Evolutionary conservation across 2,113 vertebrate genomes (phyloP).

Genomic region (Pelvicachromis taeniatus): DNA sequence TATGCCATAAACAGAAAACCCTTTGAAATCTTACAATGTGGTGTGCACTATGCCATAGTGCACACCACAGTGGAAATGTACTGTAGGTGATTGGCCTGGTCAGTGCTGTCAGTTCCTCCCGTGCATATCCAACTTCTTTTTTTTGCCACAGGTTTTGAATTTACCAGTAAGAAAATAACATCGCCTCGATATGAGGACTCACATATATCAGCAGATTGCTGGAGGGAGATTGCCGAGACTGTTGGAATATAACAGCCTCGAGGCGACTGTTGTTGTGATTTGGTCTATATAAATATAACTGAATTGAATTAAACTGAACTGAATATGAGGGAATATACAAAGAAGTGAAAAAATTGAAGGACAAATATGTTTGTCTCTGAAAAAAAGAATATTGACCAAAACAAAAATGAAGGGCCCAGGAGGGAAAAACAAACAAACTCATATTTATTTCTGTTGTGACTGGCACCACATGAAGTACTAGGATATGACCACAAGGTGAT

Average conservation of each 20-base stretch:
- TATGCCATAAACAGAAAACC: not conserved
- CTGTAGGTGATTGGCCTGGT: not conserved
- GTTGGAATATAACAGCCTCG: not conserved
- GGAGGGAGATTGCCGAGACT: not conserved
- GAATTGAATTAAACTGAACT: not conserved
- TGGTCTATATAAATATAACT: not conserved
- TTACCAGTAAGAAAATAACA: not conserved
- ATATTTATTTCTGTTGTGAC: not conserved
- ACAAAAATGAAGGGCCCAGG: not conserved
- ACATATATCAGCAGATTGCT: not conserved
- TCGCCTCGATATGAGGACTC: not conserved
- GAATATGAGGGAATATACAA: not conserved
- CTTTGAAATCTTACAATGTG: not conserved
- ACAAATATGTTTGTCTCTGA: not conserved
- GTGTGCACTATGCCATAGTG: not conserved
- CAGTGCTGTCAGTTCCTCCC: not conserved
- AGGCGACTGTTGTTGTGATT: not conserved
- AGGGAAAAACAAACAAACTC: not conserved
- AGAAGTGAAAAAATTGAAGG: not conserved
- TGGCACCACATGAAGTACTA: not conserved
- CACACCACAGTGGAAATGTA: not conserved
- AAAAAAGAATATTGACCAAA: not conserved
- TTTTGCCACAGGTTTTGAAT: not conserved
- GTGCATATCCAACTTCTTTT: not conserved
- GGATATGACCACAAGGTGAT: not conserved